Evolutionary conservation across 2,113 vertebrate species (phyloP), one percentile per base, ranked within the genome.

Genomic region (Pluvialis apricaria): DNA sequence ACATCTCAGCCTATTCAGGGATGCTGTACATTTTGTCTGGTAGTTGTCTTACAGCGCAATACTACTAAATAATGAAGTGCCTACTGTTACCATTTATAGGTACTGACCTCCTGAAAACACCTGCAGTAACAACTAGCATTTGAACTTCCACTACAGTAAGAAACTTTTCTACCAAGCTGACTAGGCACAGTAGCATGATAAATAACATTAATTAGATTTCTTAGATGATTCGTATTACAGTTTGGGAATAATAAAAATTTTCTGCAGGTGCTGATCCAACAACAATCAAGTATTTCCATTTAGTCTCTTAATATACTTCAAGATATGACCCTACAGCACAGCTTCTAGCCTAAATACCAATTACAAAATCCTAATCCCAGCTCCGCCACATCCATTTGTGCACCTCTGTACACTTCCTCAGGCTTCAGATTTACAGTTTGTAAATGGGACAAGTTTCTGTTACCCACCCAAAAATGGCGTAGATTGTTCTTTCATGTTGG

Each of bases 141-240:
- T 66, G 28, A 78, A 77, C 62, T 40, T 84, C 11, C 10, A 13
- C n/a, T 73, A 25, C 36, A n/a, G n/a, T 1, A 82, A 70, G 32
- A 55, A 82, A 69, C 58, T 82, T 38, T 52, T 40, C 31, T 24
- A 45, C 52, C 52, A 65, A 95, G 82, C 75, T 94, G 79, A 95
- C 36, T 15, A 88, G 55, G 64, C 64, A 86, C 20, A 75, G 76
- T 14, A 68, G 42, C 32, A 34, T 78, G 85, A 95, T 55, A 88
- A 93, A 93, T 62, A 92, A 90, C 68, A 51, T 28, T 45, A 66
- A 96, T 95, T 79, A 81, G 28, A 73, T 58, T 90, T 66, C 75
- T 88, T 32, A 66, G 8, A 86, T n/a, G 18, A 73, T 70, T 78
- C 20, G 14, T 80, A 29, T 31, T 88, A 70, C 44, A 52, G 19